Evolutionary conservation across 1,140 invertebrate species (phyloP).

Genomic region (Metaphire vulgaris): DNA sequence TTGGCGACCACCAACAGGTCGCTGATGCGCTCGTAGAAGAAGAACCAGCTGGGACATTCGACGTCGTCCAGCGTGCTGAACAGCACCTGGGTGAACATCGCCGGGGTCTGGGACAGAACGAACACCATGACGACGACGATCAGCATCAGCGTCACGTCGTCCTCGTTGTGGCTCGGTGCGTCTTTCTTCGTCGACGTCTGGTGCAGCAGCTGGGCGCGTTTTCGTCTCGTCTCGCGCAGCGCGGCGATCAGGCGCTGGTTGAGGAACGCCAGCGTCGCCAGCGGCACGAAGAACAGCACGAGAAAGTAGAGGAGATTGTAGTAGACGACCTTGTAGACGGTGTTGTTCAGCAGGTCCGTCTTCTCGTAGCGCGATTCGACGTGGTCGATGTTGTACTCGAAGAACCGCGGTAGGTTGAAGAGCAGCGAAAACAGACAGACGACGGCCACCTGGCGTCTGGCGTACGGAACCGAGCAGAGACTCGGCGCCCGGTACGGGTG

Average conservation of each 20-base stretch:
- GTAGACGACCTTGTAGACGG: slow-evolving; percentile 6
- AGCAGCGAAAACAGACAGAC: slow-evolving; percentile 70
- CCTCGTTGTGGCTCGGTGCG: slow-evolving; percentile 21
- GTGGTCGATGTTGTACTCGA: slow-evolving; percentile 42
- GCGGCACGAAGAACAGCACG: slow-evolving; percentile 14
- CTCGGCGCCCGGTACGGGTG: slow-evolving; percentile 75
- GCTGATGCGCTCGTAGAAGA: slow-evolving; percentile 31
- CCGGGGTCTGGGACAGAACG: slow-evolving; percentile 28
- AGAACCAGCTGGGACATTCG: slow-evolving; percentile 19
- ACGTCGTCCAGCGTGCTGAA: neutral
- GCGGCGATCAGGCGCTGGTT: slow-evolving; percentile 11
- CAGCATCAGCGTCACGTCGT: slow-evolving; percentile 31
- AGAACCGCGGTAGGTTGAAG: slow-evolving; percentile 72
- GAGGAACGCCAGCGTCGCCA: slow-evolving; percentile 7
- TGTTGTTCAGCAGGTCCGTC: neutral
- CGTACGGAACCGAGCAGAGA: slow-evolving; percentile 77
- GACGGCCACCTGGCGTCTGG: slow-evolving; percentile 69
- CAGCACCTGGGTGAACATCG: slow-evolving; percentile 25
- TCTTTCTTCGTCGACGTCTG: slow-evolving; percentile 13
- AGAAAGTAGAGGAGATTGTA: slow-evolving; percentile 8
- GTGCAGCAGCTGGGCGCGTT: neutral
- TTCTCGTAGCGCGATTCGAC: neutral
- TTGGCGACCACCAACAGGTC: slow-evolving; percentile 30
- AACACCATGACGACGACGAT: slow-evolving; percentile 31
- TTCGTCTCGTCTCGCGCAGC: neutral